Conservation (phyloP, 2,113 vertebrate species). For the Pituophis catenifer region DNA sequence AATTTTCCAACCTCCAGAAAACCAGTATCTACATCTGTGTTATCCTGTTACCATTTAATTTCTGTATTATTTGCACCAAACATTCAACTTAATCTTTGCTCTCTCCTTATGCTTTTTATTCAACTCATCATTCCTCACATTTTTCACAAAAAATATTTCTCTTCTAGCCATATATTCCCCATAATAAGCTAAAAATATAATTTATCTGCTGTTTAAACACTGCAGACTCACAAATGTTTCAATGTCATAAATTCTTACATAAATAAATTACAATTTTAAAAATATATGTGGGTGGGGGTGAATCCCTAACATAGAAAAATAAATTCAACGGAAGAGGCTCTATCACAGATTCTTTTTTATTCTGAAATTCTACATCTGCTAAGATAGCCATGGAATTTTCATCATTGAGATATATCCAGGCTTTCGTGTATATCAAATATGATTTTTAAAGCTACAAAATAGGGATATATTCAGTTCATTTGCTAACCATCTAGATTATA, state of each 20-base stretch:
- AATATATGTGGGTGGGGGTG: not conserved
- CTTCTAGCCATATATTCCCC: slow-evolving; percentile 2
- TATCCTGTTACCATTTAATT: not conserved
- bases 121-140: not conserved
- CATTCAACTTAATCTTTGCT: not conserved
- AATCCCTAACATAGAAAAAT: not conserved
- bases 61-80: not conserved
- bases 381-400: not conserved
- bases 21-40: not conserved
- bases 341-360: not conserved
- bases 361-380: not conserved
- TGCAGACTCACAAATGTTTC: slow-evolving; percentile 10
- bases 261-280: slow-evolving; percentile 7
- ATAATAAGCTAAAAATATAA: not conserved
- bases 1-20: not conserved
- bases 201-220: slow-evolving; percentile 19
- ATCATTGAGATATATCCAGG: not conserved
- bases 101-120: not conserved
- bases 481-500: not conserved
- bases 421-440: not conserved
- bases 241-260: slow-evolving; percentile 9
- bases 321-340: not conserved
- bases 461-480: too few species aligned
- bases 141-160: slow-evolving; percentile 14
- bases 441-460: not conserved